phyloP scores from a whole-genome alignment of 2,797 vertebrate species.

The Eulemur mongoz region DNA sequence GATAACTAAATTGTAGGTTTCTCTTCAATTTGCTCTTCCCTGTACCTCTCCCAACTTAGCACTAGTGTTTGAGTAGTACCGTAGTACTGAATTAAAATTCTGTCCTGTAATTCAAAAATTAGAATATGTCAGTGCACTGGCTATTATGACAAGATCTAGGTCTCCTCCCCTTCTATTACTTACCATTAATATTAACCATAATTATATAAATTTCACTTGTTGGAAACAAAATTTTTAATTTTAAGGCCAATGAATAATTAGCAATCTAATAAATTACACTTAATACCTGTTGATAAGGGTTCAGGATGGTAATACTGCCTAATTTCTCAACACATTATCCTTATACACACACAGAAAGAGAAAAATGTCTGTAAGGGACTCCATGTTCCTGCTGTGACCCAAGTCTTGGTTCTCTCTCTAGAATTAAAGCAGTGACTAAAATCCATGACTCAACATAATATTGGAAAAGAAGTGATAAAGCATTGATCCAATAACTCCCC shows the following conservation, averaged over 20 bases:
- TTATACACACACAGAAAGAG: background rate
- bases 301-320: background rate
- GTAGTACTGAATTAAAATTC: background rate
- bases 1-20: background rate
- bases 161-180: background rate
- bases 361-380: background rate
- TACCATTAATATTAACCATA: background rate
- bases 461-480: background rate
- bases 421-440: background rate
- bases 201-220: background rate
- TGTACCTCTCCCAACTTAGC: background rate
- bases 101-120: background rate
- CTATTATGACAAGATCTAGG: background rate
- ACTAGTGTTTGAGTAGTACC: background rate
- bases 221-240: background rate
- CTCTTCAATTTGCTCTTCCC: background rate
- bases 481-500: background rate
- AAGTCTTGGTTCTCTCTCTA: background rate
- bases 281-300: background rate
- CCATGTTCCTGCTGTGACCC: background rate
- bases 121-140: background rate
- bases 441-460: background rate
- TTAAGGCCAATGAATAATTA: background rate
- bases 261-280: background rate
- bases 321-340: background rate